Evolutionary conservation across 2,113 vertebrate genomes (phyloP), one percentile per base, ranked within the genome.

Genomic region (Myotis davidii): DNA sequence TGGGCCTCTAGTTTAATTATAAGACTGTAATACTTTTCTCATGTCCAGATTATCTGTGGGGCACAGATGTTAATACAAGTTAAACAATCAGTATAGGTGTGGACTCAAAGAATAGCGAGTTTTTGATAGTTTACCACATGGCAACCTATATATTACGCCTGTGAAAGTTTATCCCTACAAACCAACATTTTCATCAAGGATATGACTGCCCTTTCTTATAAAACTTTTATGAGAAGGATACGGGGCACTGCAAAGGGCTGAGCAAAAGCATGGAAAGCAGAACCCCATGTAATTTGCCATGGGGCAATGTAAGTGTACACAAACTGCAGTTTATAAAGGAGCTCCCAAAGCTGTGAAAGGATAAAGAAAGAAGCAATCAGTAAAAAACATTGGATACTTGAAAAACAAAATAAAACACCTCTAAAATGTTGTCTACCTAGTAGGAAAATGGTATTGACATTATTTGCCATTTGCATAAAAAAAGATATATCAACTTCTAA

Each of bases 271-370:
- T 99, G 99, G 96, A 99, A 99, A 74, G 99, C 99, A 84, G 99
- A 99, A 59, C 99, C 99, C 99, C 99, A 99, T 0, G 99, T 99
- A 98, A 99, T 99, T 95, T 99, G 99, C 99, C 99, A 99, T 0
- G 99, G 99, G 82, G 99, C 99, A 56, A 99, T 99, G 96, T 99
- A 99, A 96, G 99, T 99, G 97, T 99, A 99, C 86, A 99, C 99
- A 97, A 99, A 99, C 97, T 99, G 99, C 97, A 99, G 93, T 96
- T 99, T 99, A 98, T 99, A 99, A 97, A 99, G 99, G 84, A 99
- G 98, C 97, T 99, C 99, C 99, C 99, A 99, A 97, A 99, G 98
- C 99, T 99, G 98, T 9, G 83, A 91, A 2, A 88, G 10, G 32
- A 82, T 83, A 37, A 83, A 1, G 61, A 92, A 67, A 6, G 21